A percentile compares a stretch with the other conserved stretches of the same genome.
Conservation (phyloP, 92 coral and sea anemone species). For the Bergia puertoricense region DNA sequence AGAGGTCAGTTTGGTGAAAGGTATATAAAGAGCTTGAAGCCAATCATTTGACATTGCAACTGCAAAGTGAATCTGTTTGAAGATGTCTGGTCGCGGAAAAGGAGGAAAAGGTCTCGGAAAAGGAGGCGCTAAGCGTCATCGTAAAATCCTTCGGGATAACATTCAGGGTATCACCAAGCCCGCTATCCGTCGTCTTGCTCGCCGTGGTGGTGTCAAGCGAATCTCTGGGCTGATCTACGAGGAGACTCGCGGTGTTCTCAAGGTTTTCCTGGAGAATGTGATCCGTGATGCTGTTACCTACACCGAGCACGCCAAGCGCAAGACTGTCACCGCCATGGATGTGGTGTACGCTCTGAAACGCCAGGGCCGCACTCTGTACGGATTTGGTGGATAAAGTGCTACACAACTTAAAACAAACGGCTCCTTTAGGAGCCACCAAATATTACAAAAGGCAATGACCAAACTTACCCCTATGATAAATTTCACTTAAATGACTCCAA, state of each 20-base stretch:
- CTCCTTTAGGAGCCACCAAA: conserved; percentile 93
- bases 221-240: conserved; percentile 45
- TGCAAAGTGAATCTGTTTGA: not conserved
- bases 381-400: conserved; percentile 57
- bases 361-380: conserved; percentile 93
- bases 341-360: conserved; percentile 96
- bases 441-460: conserved; percentile 36
- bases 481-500: no score
- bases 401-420: conserved; percentile 57
- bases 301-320: no score
- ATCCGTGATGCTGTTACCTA: no score
- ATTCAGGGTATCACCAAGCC: conserved; percentile 92
- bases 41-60: not conserved
- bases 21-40: not conserved
- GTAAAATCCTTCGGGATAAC: conserved; percentile 90
- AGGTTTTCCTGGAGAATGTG: no score
- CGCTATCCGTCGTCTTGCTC: conserved; percentile 93
- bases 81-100: conserved; percentile 81
- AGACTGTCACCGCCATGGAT: conserved; percentile 94
- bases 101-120: conserved; percentile 92
- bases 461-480: not conserved
- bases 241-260: no score
- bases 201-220: conserved; percentile 94
- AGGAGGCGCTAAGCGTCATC: conserved; percentile 95
- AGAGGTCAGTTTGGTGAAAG: not conserved